Conservation (phyloP, 2,797 vertebrate species). For the Lithobates pipiens region DNA sequence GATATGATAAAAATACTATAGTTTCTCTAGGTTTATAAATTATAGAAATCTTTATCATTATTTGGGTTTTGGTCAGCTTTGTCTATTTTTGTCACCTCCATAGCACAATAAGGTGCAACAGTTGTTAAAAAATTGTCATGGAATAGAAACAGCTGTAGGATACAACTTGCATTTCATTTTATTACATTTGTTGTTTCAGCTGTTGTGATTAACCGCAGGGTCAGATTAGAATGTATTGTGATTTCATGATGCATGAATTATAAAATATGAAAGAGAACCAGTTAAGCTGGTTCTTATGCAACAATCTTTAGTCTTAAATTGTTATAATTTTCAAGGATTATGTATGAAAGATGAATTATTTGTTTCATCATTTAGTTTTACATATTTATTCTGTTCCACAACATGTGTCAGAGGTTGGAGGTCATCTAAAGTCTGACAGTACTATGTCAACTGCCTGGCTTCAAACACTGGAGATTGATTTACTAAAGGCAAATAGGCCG, state of each 20-base stretch:
- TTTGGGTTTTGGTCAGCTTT: background rate
- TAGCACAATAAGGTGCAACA: conserved; percentile 5
- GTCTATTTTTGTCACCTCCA: background rate
- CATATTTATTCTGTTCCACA: too few species aligned
- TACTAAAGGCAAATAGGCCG: too few species aligned
- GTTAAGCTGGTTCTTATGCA: background rate
- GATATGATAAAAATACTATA: too few species aligned
- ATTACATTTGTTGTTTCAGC: conserved; percentile 39
- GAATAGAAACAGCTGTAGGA: conserved; percentile 19
- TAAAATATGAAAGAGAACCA: background rate
- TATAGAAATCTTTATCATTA: background rate
- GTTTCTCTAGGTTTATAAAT: too few species aligned
- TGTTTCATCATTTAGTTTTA: too few species aligned
- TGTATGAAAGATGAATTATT: background rate
- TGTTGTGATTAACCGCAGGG: conserved; percentile 7
- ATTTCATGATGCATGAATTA: background rate
- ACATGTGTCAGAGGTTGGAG: background rate
- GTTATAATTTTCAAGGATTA: background rate
- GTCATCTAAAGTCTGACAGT: too few species aligned
- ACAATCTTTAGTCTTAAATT: background rate
- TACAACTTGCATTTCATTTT: conserved; percentile 1
- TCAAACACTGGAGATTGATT: too few species aligned
- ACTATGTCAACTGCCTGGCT: too few species aligned
- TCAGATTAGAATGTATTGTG: conserved; percentile 3
- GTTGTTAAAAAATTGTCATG: background rate